A percentile compares a stretch with the other conserved stretches of the same genome.
Evolutionary conservation across 2,888 invertebrate species (phyloP).

Genomic region (Euphydryas editha): DNA sequence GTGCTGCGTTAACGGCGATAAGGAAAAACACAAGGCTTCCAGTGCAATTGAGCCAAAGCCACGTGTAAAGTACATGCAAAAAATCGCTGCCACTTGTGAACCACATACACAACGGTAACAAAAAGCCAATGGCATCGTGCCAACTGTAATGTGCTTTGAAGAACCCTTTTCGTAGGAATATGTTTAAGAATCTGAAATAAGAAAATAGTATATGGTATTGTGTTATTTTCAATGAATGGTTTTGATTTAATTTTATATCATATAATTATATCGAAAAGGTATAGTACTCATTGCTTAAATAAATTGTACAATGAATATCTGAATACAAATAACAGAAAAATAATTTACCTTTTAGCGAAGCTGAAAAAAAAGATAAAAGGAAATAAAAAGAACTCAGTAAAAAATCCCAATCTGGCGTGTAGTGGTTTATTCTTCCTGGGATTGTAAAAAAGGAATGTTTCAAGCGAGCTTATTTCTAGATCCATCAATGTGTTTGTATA

Average conservation of each 20-base stretch:
- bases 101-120: constrained; percentile 73
- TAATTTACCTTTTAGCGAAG: constrained; percentile 73
- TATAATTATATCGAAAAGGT: too few species aligned
- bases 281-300: too few species aligned
- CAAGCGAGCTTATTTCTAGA: constrained; percentile 86
- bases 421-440: constrained; percentile 83
- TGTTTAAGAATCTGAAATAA: constrained; percentile 55
- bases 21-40: constrained; percentile 85
- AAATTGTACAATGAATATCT: too few species aligned
- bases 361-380: constrained; percentile 66
- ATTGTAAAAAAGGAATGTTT: constrained; percentile 87
- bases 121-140: constrained; percentile 64
- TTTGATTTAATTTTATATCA: too few species aligned
- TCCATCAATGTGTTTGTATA: constrained; percentile 91
- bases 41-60: constrained; percentile 81
- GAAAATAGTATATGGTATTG: constrained; percentile 18
- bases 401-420: constrained; percentile 76
- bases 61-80: constrained; percentile 68
- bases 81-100: constrained; percentile 58
- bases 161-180: constrained; percentile 58
- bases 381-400: constrained; percentile 71
- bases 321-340: too few species aligned
- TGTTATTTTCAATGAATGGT: background rate
- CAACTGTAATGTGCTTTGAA: constrained; percentile 61
- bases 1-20: constrained; percentile 89